Evolutionary conservation across 2,797 vertebrate genomes (phyloP).

Genomic region (Clarias pachynema): DNA sequence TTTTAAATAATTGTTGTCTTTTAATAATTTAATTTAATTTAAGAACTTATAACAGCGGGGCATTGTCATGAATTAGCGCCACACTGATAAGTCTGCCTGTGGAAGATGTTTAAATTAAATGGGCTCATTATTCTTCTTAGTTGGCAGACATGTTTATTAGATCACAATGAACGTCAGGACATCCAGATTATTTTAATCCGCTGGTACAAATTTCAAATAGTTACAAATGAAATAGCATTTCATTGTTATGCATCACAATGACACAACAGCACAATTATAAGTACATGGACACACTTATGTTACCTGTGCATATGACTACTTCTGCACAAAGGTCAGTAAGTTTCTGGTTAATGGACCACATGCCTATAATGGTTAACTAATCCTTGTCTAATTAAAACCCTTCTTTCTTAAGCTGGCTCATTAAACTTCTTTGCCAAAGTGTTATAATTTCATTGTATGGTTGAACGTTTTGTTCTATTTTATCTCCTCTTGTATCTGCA

Average conservation of each 20-base stretch:
- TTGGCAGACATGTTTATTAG: neutral
- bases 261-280: neutral
- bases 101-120: neutral
- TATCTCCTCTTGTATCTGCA: slow-evolving; percentile 1
- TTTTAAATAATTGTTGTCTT: neutral
- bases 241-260: neutral
- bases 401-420: slow-evolving; percentile 30
- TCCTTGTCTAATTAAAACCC: slow-evolving; percentile 8
- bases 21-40: neutral
- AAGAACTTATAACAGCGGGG: neutral
- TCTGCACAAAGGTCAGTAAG: slow-evolving; percentile 10
- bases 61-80: neutral
- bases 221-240: neutral
- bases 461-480: slow-evolving; percentile 14
- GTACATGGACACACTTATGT: neutral
- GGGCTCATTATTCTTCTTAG: slow-evolving; percentile 11
- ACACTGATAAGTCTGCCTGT: neutral
- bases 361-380: slow-evolving; percentile 33
- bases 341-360: slow-evolving; percentile 43
- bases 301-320: neutral
- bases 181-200: neutral
- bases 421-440: slow-evolving; percentile 25
- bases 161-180: neutral
- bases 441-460: neutral
- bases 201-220: neutral